Evolutionary conservation across 1,140 invertebrate species (phyloP).

Genomic region (Aphaenogaster ashmeadi): DNA sequence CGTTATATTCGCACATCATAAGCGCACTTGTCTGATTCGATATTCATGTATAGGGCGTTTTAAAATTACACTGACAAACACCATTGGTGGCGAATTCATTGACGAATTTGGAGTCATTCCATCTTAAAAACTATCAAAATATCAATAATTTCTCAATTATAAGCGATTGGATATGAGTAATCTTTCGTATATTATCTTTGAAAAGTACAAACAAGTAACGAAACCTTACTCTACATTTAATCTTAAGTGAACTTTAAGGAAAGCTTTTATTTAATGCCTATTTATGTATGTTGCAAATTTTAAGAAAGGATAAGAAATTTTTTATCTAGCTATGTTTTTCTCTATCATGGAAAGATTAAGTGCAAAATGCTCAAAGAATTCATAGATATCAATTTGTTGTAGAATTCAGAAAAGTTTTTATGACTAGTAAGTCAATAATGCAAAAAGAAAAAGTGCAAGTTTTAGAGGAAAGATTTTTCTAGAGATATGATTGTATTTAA

Average conservation of each 20-base stretch:
- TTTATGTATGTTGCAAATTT: slow-evolving; percentile 13
- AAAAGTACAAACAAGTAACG: slow-evolving; percentile 11
- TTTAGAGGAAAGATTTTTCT: not conserved
- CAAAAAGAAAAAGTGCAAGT: not conserved
- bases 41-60: slow-evolving; percentile 42
- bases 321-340: not conserved
- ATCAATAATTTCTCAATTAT: slow-evolving; percentile 44
- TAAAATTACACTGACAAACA: slow-evolving; percentile 42
- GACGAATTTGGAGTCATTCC: slow-evolving; percentile 17
- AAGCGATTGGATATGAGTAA: slow-evolving; percentile 33
- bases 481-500: not conserved
- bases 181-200: slow-evolving; percentile 20
- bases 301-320: not conserved
- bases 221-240: slow-evolving; percentile 37
- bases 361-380: slow-evolving; percentile 13
- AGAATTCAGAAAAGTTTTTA: slow-evolving; percentile 17
- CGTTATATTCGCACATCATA: slow-evolving; percentile 61
- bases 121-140: slow-evolving; percentile 46
- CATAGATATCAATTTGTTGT: not conserved
- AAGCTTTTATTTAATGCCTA: not conserved
- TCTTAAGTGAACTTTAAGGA: slow-evolving; percentile 8
- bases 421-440: not conserved
- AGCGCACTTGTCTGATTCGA: slow-evolving; percentile 70
- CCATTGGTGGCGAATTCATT: slow-evolving; percentile 29
- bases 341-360: not conserved